phyloP scores from a whole-genome alignment of 2,797 vertebrate species.

The Apodemus agrarius region DNA sequence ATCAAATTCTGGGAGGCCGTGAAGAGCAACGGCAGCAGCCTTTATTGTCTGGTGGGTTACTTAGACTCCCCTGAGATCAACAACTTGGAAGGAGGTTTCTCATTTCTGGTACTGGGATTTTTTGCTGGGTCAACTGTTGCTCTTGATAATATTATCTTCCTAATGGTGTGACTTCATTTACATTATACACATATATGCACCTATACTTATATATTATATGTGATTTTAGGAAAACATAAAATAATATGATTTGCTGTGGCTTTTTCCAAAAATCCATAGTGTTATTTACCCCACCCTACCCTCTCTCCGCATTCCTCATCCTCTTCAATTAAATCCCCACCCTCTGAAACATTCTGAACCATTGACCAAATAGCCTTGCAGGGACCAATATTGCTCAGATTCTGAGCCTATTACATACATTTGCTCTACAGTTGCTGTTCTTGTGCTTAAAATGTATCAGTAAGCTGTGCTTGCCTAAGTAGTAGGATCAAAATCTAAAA shows the following conservation, averaged over 20 bases:
- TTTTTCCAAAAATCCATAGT: neutral
- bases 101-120: neutral
- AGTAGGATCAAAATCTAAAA: neutral
- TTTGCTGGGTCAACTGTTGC: neutral
- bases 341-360: neutral
- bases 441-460: constrained; percentile 9
- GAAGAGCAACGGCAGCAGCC: neutral
- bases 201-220: neutral
- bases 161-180: neutral
- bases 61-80: neutral
- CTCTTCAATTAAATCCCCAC: neutral
- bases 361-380: neutral
- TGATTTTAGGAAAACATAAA: neutral
- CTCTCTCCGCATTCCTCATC: neutral
- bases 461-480: neutral
- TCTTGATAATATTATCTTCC: neutral
- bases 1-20: neutral
- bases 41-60: neutral
- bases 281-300: neutral
- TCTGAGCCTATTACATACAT: neutral
- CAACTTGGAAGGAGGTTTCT: neutral
- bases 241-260: too few species aligned
- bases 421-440: neutral
- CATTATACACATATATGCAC: neutral
- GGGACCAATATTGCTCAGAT: neutral